Percentiles rank a stretch among this genome's conserved stretches.
Evolutionary conservation across 2,888 invertebrate species (phyloP).

Genomic region (Dasysyrphus albostriatus): DNA sequence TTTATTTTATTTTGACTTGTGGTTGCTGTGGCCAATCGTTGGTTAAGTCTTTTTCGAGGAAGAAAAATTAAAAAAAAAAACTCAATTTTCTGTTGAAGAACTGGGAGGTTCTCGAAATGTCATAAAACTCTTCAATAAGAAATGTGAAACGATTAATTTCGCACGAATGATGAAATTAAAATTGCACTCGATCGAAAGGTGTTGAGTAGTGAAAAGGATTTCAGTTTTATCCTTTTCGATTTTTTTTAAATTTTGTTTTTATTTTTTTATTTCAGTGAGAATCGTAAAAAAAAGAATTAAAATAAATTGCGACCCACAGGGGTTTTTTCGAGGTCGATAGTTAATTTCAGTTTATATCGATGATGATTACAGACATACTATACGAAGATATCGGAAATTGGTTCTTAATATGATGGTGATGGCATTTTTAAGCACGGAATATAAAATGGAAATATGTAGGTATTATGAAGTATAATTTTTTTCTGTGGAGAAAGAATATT

Average conservation of each 20-base stretch:
- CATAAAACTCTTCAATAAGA: constrained; percentile 64
- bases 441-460: background rate
- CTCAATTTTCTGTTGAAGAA: constrained; percentile 10
- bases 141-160: constrained; percentile 70
- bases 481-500: background rate
- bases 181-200: constrained; percentile 66
- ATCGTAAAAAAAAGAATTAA: constrained; percentile 7
- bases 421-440: constrained; percentile 27
- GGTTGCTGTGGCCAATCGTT: background rate
- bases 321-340: constrained; percentile 7
- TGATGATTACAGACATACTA: constrained; percentile 35
- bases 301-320: constrained; percentile 17
- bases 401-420: constrained; percentile 46
- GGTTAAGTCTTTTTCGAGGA: background rate
- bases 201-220: constrained; percentile 60
- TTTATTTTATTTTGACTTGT: constrained; percentile 10
- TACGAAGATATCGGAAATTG: constrained; percentile 42
- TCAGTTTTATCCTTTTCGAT: constrained; percentile 8
- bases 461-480: no score
- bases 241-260: constrained; percentile 3
- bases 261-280: constrained; percentile 12
- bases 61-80: constrained; percentile 16
- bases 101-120: constrained; percentile 55
- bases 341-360: constrained; percentile 24
- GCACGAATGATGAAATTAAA: constrained; percentile 71